Conservation (phyloP, 2,113 vertebrate genomes). For the Spizaetus ornatus region DNA sequence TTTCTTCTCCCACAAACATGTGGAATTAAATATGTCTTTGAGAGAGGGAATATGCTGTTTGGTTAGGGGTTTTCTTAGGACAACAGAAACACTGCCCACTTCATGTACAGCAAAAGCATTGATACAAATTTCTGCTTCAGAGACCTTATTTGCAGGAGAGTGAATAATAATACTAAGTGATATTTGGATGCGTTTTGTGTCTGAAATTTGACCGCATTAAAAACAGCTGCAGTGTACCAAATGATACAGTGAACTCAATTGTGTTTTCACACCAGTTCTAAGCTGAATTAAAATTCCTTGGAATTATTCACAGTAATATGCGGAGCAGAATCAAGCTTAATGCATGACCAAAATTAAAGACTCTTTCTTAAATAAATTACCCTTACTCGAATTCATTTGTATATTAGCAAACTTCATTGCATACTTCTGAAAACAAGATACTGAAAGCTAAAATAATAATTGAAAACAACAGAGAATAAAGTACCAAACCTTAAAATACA, state of each 20-base stretch:
- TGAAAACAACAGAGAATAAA: background rate
- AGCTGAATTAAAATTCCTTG: background rate
- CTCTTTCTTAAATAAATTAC: background rate
- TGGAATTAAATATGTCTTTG: background rate
- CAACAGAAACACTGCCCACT: background rate
- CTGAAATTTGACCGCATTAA: background rate
- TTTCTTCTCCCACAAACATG: background rate
- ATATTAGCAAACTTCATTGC: background rate
- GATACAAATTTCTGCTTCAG: background rate
- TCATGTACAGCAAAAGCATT: background rate
- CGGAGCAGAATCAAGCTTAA: background rate
- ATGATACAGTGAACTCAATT: background rate
- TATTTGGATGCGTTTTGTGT: background rate
- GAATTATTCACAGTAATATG: background rate
- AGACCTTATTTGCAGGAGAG: background rate
- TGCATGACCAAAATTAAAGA: background rate
- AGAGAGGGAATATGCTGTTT: background rate
- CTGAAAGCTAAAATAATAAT: background rate
- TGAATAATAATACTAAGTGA: background rate
- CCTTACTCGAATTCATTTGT: background rate
- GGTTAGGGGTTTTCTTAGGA: background rate
- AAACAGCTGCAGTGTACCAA: background rate
- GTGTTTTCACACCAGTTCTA: background rate
- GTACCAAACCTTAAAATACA: slow-evolving; percentile 76
- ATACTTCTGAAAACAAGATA: background rate